Percentiles rank a stretch among this genome's conserved stretches.
Evolutionary conservation across 2,113 vertebrate species (phyloP).

Genomic region (Motacilla tschutschensis): DNA sequence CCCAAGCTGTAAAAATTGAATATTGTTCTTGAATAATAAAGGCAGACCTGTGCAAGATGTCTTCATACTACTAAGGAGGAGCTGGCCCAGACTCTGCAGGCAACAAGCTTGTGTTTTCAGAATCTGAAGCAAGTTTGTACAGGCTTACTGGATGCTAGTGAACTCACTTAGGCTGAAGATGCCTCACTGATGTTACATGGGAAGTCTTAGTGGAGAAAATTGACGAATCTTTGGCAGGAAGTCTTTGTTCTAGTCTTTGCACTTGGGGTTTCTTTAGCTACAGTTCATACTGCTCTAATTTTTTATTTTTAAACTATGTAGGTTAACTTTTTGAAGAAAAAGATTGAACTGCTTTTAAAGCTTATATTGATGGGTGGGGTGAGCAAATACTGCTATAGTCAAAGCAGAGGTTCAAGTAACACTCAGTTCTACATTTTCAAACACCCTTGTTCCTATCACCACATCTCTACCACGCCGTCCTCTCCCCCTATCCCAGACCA

Average conservation of each 20-base stretch:
- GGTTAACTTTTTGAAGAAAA: neutral
- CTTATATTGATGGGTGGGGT: neutral
- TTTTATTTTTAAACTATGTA: neutral
- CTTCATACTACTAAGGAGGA: neutral
- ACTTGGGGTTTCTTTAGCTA: neutral
- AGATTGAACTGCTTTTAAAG: neutral
- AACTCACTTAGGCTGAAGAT: neutral
- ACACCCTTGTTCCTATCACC: neutral
- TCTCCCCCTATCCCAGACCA: neutral
- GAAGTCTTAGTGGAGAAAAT: neutral
- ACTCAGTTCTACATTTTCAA: neutral
- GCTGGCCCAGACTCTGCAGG: neutral
- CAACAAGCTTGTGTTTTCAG: neutral
- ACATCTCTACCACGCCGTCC: neutral
- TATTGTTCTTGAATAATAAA: neutral
- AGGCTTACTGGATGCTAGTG: neutral
- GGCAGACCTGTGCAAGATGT: neutral
- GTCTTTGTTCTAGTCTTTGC: neutral
- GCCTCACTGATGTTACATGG: neutral
- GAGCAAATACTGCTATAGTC: neutral
- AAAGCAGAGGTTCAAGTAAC: neutral
- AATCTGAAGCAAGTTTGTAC: neutral
- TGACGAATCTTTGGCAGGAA: neutral
- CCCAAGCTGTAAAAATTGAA: neutral
- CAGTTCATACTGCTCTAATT: neutral